Evolutionary conservation across 2,113 vertebrate genomes (phyloP).

Genomic region (Columbina picui): DNA sequence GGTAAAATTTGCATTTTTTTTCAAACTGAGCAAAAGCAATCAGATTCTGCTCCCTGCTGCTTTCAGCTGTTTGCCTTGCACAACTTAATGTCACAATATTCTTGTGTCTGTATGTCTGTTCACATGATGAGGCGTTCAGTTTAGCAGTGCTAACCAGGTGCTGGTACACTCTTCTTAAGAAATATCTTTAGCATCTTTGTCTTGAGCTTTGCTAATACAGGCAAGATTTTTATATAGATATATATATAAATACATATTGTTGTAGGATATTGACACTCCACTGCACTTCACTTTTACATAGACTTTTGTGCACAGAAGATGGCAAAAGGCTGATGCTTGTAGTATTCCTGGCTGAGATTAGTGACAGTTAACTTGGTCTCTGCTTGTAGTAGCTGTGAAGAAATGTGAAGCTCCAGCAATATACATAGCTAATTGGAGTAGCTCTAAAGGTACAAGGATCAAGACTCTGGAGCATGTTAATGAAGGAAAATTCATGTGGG

Average conservation of each 20-base stretch:
- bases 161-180: neutral
- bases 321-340: neutral
- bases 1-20: neutral
- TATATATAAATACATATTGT: neutral
- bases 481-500: neutral
- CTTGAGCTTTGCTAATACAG: neutral
- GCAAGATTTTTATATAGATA: neutral
- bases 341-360: neutral
- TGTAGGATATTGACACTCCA: neutral
- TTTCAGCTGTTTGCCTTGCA: neutral
- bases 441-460: neutral
- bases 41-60: neutral
- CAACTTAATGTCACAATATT: neutral
- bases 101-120: neutral
- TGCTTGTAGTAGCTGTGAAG: neutral
- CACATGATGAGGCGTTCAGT: neutral
- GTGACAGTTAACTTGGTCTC: neutral
- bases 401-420: neutral
- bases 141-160: neutral
- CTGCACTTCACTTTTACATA: neutral
- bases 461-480: neutral
- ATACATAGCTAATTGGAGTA: neutral
- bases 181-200: neutral
- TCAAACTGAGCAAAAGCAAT: neutral
- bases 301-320: neutral